Percentiles rank a stretch among this genome's conserved stretches.
Conservation (phyloP, 2,797 vertebrate species). For the Rhinichthys osculus region DNA sequence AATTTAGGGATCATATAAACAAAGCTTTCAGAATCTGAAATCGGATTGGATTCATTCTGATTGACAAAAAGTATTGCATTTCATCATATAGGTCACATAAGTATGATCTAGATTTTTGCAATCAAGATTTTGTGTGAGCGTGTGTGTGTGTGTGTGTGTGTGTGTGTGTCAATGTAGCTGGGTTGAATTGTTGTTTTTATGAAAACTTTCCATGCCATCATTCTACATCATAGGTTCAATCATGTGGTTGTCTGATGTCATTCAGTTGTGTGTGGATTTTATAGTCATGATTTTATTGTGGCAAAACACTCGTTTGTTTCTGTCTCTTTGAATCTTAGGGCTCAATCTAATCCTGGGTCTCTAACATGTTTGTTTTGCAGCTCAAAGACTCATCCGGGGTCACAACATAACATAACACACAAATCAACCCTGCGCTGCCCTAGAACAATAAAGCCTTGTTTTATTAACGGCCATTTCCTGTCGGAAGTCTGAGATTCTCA, state of each 20-base stretch:
- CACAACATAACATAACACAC: constrained; percentile 41
- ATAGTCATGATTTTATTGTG: neutral
- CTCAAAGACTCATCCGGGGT: constrained; percentile 43
- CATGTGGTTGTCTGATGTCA: neutral
- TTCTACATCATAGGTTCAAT: neutral
- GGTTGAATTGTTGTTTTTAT: neutral
- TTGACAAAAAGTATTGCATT: too few species aligned
- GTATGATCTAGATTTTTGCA: too few species aligned
- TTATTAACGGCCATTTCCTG: constrained; percentile 62
- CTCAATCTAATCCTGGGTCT: constrained; percentile 8
- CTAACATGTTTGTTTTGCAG: constrained; percentile 31
- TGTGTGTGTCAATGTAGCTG: neutral
- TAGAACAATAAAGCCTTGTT: constrained; percentile 59
- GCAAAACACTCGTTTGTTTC: constrained; percentile 6
- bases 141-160: too few species aligned
- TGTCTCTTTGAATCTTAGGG: constrained; percentile 2
- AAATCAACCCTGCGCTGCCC: constrained; percentile 41
- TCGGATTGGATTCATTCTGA: too few species aligned
- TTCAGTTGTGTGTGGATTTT: constrained; percentile 1
- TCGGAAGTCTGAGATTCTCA: constrained; percentile 58
- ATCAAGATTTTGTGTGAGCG: too few species aligned
- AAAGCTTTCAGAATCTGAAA: too few species aligned
- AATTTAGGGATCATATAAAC: too few species aligned
- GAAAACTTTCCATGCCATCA: neutral
- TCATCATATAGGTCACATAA: too few species aligned